phyloP scores from a whole-genome alignment of 2,113 vertebrate genomes.

The Nyctereutes procyonoides region DNA sequence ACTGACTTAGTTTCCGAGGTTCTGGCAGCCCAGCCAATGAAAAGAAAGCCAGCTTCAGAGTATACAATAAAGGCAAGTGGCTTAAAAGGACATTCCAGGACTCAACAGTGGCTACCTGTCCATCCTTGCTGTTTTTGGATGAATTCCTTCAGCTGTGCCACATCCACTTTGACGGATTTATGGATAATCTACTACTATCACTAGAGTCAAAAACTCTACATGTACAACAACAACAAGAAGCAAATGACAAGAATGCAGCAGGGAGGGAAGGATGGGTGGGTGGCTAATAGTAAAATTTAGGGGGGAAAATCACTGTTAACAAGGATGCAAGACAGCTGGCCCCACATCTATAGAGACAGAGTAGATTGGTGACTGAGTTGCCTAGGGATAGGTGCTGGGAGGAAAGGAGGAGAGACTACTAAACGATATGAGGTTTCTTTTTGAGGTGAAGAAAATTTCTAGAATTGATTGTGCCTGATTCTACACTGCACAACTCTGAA shows the following conservation, averaged over 20 bases:
- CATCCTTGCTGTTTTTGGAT: neutral
- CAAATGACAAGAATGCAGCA: conserved; percentile 16
- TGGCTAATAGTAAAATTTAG: neutral
- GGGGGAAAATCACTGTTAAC: neutral
- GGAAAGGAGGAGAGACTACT: neutral
- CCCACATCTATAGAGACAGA: neutral
- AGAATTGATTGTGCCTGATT: conserved; percentile 21
- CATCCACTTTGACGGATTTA: neutral
- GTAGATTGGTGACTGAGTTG: neutral
- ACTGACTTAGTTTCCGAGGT: neutral
- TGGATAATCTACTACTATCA: neutral
- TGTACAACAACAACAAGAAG: too few relatives aligned
- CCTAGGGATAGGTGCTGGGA: neutral
- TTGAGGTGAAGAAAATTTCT: neutral
- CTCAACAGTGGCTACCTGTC: neutral
- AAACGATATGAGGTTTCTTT: neutral
- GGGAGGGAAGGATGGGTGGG: neutral
- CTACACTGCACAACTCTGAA: neutral
- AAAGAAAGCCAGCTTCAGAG: neutral
- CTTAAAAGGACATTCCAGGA: neutral
- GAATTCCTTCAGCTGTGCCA: neutral
- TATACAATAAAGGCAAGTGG: neutral
- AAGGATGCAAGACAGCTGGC: conserved; percentile 24
- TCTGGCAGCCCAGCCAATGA: neutral
- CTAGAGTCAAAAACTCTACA: neutral